Conservation (phyloP, 2,113 vertebrate genomes). For the Asarcornis scutulata region DNA sequence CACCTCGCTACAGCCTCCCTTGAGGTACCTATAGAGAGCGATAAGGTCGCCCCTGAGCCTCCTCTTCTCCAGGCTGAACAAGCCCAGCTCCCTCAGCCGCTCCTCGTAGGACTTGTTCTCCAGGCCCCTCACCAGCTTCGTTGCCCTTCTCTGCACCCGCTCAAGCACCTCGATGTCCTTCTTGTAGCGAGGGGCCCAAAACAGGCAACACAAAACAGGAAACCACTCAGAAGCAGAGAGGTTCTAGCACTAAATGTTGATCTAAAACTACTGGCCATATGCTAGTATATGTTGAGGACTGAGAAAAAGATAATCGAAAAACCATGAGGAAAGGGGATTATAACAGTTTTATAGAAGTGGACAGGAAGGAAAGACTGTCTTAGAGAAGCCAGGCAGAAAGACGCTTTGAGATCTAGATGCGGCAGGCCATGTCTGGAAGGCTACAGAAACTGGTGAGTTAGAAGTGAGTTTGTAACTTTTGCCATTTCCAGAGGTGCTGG, state of each 20-base stretch:
- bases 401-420: neutral
- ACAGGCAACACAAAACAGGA: too few species aligned
- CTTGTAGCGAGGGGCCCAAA: too few species aligned
- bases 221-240: neutral
- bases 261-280: neutral
- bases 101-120: too few species aligned
- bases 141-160: too few species aligned
- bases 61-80: too few species aligned
- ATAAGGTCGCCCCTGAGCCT: too few species aligned
- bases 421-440: neutral
- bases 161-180: too few species aligned
- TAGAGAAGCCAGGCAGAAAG: neutral
- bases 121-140: too few species aligned
- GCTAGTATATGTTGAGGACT: neutral
- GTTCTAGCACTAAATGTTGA: neutral
- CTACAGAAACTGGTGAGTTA: neutral
- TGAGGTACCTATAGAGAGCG: too few species aligned
- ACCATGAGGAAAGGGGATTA: too few species aligned
- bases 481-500: neutral
- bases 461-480: neutral
- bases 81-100: too few species aligned
- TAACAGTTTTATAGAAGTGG: neutral
- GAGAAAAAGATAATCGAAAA: neutral
- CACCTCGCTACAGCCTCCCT: too few species aligned
- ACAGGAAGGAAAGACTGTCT: neutral